Evolutionary conservation across 2,113 vertebrate genomes (phyloP).

Genomic region (Ameiurus melas): DNA sequence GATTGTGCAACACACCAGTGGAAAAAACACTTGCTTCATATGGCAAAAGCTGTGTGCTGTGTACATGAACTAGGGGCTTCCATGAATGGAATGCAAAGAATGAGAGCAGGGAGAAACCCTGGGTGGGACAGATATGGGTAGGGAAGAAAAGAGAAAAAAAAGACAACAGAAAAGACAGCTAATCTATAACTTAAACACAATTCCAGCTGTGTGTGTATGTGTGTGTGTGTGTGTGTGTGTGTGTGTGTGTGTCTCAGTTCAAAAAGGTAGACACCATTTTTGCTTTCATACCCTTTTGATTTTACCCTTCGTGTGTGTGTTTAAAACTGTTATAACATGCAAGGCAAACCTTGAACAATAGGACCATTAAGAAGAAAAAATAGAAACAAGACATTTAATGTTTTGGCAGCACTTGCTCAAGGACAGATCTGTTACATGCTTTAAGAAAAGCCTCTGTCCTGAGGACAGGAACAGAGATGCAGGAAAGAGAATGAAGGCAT

Average conservation of each 20-base stretch:
- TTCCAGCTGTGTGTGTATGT: slow-evolving; percentile 17
- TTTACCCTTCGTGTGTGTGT: background rate
- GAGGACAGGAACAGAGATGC: slow-evolving; percentile 20
- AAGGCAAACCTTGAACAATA: slow-evolving; percentile 49
- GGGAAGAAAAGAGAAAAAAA: slow-evolving; percentile 47
- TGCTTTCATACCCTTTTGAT: background rate
- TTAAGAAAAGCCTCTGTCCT: slow-evolving; percentile 37
- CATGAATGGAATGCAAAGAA: slow-evolving; percentile 56
- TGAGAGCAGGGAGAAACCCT: slow-evolving; percentile 38
- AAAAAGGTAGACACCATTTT: background rate
- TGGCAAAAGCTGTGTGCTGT: slow-evolving; percentile 54
- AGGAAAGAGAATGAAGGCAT: background rate
- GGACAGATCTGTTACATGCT: slow-evolving; percentile 23
- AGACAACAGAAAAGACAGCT: slow-evolving; percentile 32
- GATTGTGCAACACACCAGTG: slow-evolving; percentile 56
- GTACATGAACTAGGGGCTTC: slow-evolving; percentile 44
- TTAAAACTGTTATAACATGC: slow-evolving; percentile 11
- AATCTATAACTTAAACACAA: slow-evolving; percentile 43
- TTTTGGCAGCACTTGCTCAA: slow-evolving; percentile 33
- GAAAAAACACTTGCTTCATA: slow-evolving; percentile 60
- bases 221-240: background rate
- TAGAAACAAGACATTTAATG: slow-evolving; percentile 43
- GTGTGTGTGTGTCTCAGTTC: background rate
- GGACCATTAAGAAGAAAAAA: slow-evolving; percentile 43
- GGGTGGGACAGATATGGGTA: slow-evolving; percentile 43